Evolutionary conservation across 2,888 invertebrate species (phyloP).

Genomic region (Stramonita haemastoma): DNA sequence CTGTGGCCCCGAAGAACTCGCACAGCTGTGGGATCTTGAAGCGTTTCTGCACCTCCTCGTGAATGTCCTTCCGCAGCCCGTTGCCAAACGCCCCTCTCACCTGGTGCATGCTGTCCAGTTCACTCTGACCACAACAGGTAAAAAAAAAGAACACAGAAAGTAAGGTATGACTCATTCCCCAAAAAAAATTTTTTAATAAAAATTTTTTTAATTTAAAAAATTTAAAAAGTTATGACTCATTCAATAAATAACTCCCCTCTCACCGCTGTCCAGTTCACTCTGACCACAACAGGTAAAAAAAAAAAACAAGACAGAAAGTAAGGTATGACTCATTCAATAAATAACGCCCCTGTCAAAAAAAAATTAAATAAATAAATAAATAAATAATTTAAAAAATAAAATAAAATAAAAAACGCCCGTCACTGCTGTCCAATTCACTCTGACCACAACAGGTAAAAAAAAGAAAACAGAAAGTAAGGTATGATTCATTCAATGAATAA

Average conservation of each 20-base stretch:
- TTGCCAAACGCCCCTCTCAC: conserved; percentile 91
- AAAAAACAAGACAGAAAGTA: not conserved
- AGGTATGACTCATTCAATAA: not conserved
- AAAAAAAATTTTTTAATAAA: conserved; percentile 4
- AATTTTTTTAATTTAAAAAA: conserved; percentile 1
- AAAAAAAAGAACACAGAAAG: not conserved
- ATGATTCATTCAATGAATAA: no score
- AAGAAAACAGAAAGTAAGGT: no score
- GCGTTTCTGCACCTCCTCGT: conserved; percentile 90
- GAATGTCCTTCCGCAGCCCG: conserved; percentile 94
- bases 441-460: conserved; percentile 2
- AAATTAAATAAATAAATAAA: no score
- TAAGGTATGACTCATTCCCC: not conserved
- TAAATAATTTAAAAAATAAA: no score
- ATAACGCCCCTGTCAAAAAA: conserved; percentile 89
- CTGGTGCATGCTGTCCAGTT: conserved; percentile 48
- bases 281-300: not conserved
- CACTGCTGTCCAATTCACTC: conserved; percentile 58
- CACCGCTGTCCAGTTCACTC: conserved; percentile 58
- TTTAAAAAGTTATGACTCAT: no score
- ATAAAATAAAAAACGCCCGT: conserved; percentile 87
- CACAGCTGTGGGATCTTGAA: conserved; percentile 89
- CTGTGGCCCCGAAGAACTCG: conserved; percentile 97
- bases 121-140: conserved; percentile 28
- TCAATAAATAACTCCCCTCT: conserved; percentile 86